Conservation (phyloP, 2,888 invertebrate genomes). For the Aleiodes leptofemur region DNA sequence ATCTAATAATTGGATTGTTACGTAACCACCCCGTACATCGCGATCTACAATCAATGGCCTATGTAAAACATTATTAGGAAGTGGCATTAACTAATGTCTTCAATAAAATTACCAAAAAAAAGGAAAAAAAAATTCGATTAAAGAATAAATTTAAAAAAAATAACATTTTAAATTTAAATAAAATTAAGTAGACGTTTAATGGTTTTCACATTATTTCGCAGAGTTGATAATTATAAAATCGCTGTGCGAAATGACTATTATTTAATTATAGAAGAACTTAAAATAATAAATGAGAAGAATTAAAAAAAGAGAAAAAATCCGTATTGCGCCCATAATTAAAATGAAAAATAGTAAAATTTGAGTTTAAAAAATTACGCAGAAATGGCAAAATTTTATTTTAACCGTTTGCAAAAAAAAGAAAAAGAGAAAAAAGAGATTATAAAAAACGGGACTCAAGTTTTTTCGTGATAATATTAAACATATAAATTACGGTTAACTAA, state of each 20-base stretch:
- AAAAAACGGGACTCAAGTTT: constrained; percentile 54
- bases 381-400: constrained; percentile 48
- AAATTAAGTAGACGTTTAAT: constrained; percentile 37
- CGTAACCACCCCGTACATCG: constrained; percentile 55
- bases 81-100: constrained; percentile 63
- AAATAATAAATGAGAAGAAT: no score
- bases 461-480: constrained; percentile 55
- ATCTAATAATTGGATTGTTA: constrained; percentile 39
- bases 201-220: constrained; percentile 44
- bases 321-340: constrained; percentile 23
- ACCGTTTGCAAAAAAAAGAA: constrained; percentile 15
- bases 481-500: constrained; percentile 50
- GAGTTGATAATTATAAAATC: constrained; percentile 10
- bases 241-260: constrained; percentile 7
- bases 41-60: constrained; percentile 67
- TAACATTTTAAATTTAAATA: background rate
- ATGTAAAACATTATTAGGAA: constrained; percentile 62
- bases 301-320: constrained; percentile 5
- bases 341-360: constrained; percentile 26
- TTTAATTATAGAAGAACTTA: no score
- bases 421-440: constrained; percentile 21
- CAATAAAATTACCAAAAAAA: constrained; percentile 55
- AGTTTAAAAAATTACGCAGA: constrained; percentile 24
- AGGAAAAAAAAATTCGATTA: constrained; percentile 25
- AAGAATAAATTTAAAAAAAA: constrained; percentile 3